Percentiles rank a stretch among this genome's conserved stretches.
These are phyloP conservation scores for Tribolium freemani DNA, from an alignment of 2,888 invertebrate genomes.

Conservation along the genomic window DNA sequence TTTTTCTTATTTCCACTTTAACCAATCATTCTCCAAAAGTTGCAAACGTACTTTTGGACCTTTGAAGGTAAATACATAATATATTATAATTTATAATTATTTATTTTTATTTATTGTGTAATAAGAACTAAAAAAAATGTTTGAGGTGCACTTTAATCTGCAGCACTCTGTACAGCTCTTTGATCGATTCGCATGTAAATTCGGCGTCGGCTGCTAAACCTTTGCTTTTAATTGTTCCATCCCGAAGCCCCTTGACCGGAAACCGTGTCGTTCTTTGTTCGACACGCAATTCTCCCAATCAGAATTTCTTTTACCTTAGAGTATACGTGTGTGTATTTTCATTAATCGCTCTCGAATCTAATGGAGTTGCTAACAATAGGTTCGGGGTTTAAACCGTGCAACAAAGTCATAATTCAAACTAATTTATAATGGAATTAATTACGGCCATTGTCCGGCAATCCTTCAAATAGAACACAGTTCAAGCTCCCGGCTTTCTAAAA, in stretches of 20 bases:
- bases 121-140: no score
- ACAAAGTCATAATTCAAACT: constrained; percentile 42
- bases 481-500: constrained; percentile 38
- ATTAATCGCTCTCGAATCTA: constrained; percentile 29
- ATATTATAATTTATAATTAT: no score
- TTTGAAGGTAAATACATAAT: no score
- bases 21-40: no score
- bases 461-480: constrained; percentile 41
- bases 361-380: constrained; percentile 21
- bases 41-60: no score
- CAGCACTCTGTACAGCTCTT: no score
- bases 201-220: constrained; percentile 52
- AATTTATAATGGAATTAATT: constrained; percentile 46
- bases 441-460: constrained; percentile 43
- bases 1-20: no score
- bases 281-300: constrained; percentile 56
- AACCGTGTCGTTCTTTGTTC: constrained; percentile 61
- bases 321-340: constrained; percentile 2
- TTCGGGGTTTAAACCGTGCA: constrained; percentile 26
- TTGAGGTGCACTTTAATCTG: no score
- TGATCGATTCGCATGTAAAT: constrained; percentile 43
- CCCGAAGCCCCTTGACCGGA: constrained; percentile 58
- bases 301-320: constrained; percentile 12
- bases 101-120: no score
- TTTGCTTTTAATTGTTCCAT: constrained; percentile 62